Evolutionary conservation across 2,888 invertebrate genomes (phyloP), one percentile per base, ranked within the genome.

Genomic region (Aspidiotus destructor): DNA sequence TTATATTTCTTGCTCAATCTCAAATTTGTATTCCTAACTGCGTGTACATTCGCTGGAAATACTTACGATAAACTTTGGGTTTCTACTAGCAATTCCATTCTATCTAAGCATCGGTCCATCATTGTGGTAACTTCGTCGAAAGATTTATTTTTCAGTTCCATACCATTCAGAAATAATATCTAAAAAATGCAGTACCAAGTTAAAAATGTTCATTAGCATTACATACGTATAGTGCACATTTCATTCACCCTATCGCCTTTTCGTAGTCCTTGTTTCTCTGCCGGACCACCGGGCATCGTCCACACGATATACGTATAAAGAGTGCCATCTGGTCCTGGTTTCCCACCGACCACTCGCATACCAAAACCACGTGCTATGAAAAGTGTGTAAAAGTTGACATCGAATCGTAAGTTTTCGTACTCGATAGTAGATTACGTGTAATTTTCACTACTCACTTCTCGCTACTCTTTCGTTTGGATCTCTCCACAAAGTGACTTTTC

Each of bases 331-430:
- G 86, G 82, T 70, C 88, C 89, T 42, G 87, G 86, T 78, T 93
- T 93, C 41, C 95, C 95, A 16, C 94, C 95, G 60, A 94, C 92
- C 41, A 95, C 92, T 72, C 93, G 84, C 92, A 96, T 92, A 44
- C 95, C 95, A 76, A 94, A 92, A 70, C 94, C 94, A 73, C 91
- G 86, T 72, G 91, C 89, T 89, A 57, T 44, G 8, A 44, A 62
- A 40, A 48, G 53, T 15, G 11, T 53, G 54, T 62, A 10, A 68
- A n/a, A 13, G 52, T 63, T 10, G 44, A 63, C 13, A 44, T 17
- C 11, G 7, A n/a, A 57, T 28, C n/a, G 57, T 11, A 15, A 57
- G 48, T 6, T 11, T 48, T 13, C 48, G 16, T 55, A 2, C 52
- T 52, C 52, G 52, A n/a, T n/a, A n/a, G n/a, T 28, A n/a, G 52